Percentiles rank a stretch among this genome's conserved stretches.
Conservation (phyloP, 2,797 vertebrate genomes). For the Gallinago nigripennis region DNA sequence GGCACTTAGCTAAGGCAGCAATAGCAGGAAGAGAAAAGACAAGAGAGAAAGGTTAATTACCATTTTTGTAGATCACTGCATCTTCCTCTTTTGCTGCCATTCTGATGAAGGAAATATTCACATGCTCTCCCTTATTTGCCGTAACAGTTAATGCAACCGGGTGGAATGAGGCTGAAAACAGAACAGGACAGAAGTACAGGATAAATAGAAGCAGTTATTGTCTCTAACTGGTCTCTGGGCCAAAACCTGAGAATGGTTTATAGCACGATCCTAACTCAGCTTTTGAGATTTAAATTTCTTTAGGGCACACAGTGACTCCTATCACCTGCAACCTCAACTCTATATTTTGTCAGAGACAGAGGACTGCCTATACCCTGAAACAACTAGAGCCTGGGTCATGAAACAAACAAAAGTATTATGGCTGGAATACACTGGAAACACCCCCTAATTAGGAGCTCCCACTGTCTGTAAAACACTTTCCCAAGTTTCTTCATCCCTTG, state of each 20-base stretch:
- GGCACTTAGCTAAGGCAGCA: background rate
- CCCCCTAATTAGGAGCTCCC: background rate
- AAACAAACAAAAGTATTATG: background rate
- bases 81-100: slow-evolving; percentile 82
- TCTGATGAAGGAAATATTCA: slow-evolving; percentile 82
- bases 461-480: background rate
- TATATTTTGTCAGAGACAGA: background rate
- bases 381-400: background rate
- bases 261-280: background rate
- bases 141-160: slow-evolving; percentile 85
- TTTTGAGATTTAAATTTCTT: background rate
- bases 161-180: slow-evolving; percentile 82
- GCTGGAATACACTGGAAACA: background rate
- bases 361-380: background rate
- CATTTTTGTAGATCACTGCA: slow-evolving; percentile 84
- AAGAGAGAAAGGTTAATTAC: slow-evolving; percentile 61
- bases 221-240: background rate
- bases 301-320: background rate
- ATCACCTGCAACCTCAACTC: background rate
- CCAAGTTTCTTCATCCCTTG: background rate
- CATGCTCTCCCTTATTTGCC: slow-evolving; percentile 82
- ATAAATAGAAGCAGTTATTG: background rate
- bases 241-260: background rate
- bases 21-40: background rate
- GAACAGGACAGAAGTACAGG: background rate